Conservation (phyloP, 2,797 vertebrate species). For the Spondyliosoma cantharus region DNA sequence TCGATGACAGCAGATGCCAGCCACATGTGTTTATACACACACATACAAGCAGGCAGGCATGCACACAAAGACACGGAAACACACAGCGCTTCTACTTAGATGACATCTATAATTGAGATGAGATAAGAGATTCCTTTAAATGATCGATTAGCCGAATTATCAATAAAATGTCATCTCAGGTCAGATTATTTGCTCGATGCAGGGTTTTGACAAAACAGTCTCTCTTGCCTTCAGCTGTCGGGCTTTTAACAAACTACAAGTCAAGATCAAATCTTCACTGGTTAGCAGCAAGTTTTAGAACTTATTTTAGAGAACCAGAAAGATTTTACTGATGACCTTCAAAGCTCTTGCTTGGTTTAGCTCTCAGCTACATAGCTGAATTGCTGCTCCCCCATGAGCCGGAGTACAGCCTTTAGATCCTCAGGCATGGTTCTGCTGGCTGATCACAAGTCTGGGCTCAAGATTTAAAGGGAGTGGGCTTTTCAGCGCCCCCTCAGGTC, state of each 20-base stretch:
- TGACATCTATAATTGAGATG: background rate
- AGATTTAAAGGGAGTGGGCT: background rate
- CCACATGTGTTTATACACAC: conserved; percentile 31
- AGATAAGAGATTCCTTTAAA: conserved; percentile 9
- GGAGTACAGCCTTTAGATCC: too few species aligned
- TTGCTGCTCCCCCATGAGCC: background rate
- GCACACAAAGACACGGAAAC: conserved; percentile 11
- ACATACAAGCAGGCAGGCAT: background rate
- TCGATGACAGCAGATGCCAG: conserved; percentile 68
- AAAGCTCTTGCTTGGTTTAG: background rate
- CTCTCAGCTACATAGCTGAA: background rate
- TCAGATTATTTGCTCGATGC: background rate
- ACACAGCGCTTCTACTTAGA: background rate
- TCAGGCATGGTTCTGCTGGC: background rate
- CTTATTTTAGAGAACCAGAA: background rate
- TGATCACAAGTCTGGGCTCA: background rate
- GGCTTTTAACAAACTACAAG: background rate
- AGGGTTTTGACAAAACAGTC: background rate
- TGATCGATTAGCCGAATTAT: conserved; percentile 11
- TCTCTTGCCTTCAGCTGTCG: background rate
- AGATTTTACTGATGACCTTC: background rate
- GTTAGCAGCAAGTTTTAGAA: background rate
- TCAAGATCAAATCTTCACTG: background rate
- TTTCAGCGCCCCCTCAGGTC: background rate
- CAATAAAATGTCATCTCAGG: background rate